Base-by-base conservation (phyloP, 2,797 vertebrate species). In the Synanceia verrucosa region DNA sequence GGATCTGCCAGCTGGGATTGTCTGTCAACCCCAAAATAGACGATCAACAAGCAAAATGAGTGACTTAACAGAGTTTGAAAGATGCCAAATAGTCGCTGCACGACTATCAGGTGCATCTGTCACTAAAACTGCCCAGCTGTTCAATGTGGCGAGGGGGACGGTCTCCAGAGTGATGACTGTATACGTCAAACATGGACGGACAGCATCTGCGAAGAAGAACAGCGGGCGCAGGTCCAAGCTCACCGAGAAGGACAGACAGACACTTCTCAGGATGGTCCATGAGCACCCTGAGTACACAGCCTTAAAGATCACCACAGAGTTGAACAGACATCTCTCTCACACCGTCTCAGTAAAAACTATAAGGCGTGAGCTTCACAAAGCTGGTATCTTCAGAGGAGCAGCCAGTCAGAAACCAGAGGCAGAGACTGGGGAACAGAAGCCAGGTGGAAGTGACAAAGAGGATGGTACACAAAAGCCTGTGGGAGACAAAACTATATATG, bases 41-140 rank as follows among this genome's bases (percentile, higher is more conserved):
- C 14, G 9, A 4, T 62, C 5, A 19, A 0, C 21, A 28, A 50
- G n/a, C 31, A 70, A 10, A 4, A 80, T 86, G 84, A 79, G 78
- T 50, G 81, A 86, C 52, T 51, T 86, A 46, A 83, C 66, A 29
- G 76, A 83, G 63, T 81, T 83, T 60, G 78, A 86, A 70, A 71
- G 75, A 55, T 69, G 80, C 43, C 79, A 85, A 14, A 81, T 82
- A 65, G 70, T 75, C 24, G 73, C 69, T 59, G 73, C 73, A 1
- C 19, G 10, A 16, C 65, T 83, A 1, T 79, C 50, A 1, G 75
- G 78, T 14, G 58, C 73, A 23, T 78, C 85, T 19, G 82, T 86
- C 61, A 84, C 71, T 16, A 80, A 86, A 65, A 84, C 82, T 0
- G 82, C 79, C 5, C 65, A 84, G 65, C 68, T 79, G 24, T 86